phyloP scores from a whole-genome alignment of 30 jellyfish, hydroid and myxozoan genomes.

The Aurelia coerulea region DNA sequence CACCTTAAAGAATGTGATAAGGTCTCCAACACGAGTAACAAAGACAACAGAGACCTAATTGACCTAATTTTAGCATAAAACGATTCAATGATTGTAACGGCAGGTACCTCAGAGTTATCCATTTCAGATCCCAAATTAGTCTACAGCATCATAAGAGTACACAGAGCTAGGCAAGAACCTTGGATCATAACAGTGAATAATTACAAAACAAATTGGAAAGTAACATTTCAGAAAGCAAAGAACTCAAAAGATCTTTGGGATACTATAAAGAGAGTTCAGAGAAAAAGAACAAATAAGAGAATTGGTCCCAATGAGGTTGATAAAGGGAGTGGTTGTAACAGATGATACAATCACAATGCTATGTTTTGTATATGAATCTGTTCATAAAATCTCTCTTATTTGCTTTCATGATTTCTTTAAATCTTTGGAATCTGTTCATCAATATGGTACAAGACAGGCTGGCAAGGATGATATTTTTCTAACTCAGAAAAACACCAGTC shows the following conservation, averaged over 20 bases:
- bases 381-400: too few species aligned
- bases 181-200: background rate
- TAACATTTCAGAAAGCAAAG: conserved; percentile 2
- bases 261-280: too few species aligned
- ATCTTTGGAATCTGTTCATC: too few species aligned
- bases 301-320: too few species aligned
- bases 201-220: background rate
- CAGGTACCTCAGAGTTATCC: conserved; percentile 10
- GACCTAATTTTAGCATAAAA: conserved; percentile 21
- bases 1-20: background rate
- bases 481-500: too few species aligned
- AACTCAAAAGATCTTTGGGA: background rate
- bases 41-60: background rate
- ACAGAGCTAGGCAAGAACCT: conserved; percentile 9
- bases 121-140: conserved; percentile 16
- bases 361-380: too few species aligned
- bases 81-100: conserved; percentile 14
- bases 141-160: conserved; percentile 12
- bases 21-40: background rate
- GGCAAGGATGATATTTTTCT: too few species aligned
- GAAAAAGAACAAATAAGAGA: too few species aligned
- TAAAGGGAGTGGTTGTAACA: too few species aligned
- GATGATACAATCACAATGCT: too few species aligned
- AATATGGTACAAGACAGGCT: too few species aligned
- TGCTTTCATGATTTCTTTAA: too few species aligned